A percentile compares a stretch with the other conserved stretches of the same genome.
Evolutionary conservation across 2,113 vertebrate genomes (phyloP).

Genomic region (Laticauda colubrina): DNA sequence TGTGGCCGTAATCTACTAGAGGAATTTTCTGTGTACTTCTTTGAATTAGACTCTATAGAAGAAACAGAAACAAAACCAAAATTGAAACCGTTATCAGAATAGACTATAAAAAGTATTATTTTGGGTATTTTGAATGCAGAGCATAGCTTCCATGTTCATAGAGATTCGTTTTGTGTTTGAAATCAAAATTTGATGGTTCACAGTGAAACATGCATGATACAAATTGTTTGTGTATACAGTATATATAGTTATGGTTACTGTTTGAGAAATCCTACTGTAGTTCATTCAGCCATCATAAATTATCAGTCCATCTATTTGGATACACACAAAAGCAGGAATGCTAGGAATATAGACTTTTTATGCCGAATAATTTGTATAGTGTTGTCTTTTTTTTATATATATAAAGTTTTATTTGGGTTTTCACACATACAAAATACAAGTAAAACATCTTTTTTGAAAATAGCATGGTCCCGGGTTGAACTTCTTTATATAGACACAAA

Average conservation of each 20-base stretch:
- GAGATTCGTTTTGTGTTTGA: not conserved
- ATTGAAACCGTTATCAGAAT: not conserved
- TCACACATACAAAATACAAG: too few relatives aligned
- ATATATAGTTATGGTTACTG: not conserved
- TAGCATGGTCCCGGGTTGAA: too few relatives aligned
- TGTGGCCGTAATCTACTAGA: not conserved
- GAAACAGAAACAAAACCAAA: not conserved
- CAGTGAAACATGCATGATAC: not conserved
- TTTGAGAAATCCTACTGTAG: not conserved
- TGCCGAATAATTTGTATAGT: not conserved
- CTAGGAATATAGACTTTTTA: not conserved
- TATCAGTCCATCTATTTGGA: not conserved
- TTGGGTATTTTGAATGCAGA: not conserved
- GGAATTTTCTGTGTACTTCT: not conserved
- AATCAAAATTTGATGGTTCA: not conserved
- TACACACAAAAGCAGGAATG: not conserved
- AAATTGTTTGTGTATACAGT: not conserved
- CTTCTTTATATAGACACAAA: too few relatives aligned
- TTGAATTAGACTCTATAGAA: not conserved
- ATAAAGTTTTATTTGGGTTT: too few relatives aligned
- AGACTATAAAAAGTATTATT: not conserved
- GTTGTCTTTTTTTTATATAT: not conserved
- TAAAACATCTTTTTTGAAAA: too few relatives aligned
- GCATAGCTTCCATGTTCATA: not conserved
- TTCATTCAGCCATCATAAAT: not conserved